Percentiles rank a stretch among this genome's conserved stretches.
Evolutionary conservation across 1,140 invertebrate species (phyloP).

Genomic region (Caerostris extrusa): DNA sequence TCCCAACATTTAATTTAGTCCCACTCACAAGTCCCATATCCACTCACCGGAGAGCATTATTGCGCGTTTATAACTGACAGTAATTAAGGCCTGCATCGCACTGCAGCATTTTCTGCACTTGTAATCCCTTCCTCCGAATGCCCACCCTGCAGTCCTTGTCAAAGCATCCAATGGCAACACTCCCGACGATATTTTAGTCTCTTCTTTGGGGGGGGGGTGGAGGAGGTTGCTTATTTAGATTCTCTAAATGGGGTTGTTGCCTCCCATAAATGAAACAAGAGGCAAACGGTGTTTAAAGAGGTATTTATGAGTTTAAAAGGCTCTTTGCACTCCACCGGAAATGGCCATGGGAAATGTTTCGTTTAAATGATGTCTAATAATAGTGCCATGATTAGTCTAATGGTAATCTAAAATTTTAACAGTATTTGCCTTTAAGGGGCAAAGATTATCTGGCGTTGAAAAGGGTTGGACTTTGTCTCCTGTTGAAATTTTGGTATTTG

Average conservation of each 20-base stretch:
- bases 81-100: constrained; percentile 38
- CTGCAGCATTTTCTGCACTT: background rate
- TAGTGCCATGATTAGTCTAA: background rate
- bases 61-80: constrained; percentile 48
- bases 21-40: constrained; percentile 30
- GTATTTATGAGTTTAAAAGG: constrained; percentile 28
- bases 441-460: background rate
- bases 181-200: constrained; percentile 1
- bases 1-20: constrained; percentile 53
- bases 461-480: background rate
- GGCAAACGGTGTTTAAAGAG: constrained; percentile 28
- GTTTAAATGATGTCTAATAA: constrained; percentile 25
- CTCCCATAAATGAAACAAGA: background rate
- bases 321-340: background rate
- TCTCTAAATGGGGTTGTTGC: constrained; percentile 9
- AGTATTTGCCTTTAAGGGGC: background rate
- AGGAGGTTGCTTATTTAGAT: constrained; percentile 5
- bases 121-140: background rate
- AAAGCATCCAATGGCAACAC: background rate
- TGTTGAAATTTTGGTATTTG: too few relatives aligned
- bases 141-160: background rate
- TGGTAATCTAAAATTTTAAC: constrained; percentile 24
- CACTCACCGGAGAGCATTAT: constrained; percentile 41
- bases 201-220: background rate
- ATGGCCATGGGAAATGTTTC: background rate